Evolutionary conservation across 2,113 vertebrate genomes (phyloP), one percentile per base, ranked within the genome.

Genomic region (Cricetomys ansorgei): DNA sequence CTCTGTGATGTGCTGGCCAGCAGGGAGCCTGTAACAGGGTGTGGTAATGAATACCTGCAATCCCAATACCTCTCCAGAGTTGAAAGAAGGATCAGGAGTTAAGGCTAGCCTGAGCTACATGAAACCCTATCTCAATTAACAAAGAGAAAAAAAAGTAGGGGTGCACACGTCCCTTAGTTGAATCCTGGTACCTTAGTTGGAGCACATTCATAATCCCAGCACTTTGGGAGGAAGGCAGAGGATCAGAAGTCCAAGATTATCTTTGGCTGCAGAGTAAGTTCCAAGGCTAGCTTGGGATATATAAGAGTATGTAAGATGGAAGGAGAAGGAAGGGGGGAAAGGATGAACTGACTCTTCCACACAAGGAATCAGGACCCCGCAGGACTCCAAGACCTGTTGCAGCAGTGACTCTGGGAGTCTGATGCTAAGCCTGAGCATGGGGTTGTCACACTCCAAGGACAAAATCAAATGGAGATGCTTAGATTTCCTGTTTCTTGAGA

Each of bases 381-480:
- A 23, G 0, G 19, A 59, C 27, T 1, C n/a, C 2, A 23, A 16
- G 43, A 3, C 53, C 57, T 31, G 8, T 0, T 5, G 7, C 17
- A 17, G 37, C 17, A 16, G 88, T 13, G 13, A 11, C 50, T 0
- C 62, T 21, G 76, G 43, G 89, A 85, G 64, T 89, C 76, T 67
- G 94, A 4, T 69, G 4, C 55, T 3, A 6, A 81, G 67, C 43
- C 64, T 5, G n/a, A 45, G 1, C 45, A 34, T 84, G n/a, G 37
- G 31, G 83, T 91, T 13, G 1, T 29, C 12, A 19, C 59, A 21
- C 93, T 85, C 86, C 43, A 45, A 88, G 34, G 17, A 7, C 3
- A 0, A 1, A 11, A 4, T 12, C 2, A 23, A 37, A 50, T 7
- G 1, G 45, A 69, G 19, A 34, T 77, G 13, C 73, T 0, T 4